Evolutionary conservation across 1,140 invertebrate species (phyloP).

Genomic region (Macrocentrus cingulum): DNA sequence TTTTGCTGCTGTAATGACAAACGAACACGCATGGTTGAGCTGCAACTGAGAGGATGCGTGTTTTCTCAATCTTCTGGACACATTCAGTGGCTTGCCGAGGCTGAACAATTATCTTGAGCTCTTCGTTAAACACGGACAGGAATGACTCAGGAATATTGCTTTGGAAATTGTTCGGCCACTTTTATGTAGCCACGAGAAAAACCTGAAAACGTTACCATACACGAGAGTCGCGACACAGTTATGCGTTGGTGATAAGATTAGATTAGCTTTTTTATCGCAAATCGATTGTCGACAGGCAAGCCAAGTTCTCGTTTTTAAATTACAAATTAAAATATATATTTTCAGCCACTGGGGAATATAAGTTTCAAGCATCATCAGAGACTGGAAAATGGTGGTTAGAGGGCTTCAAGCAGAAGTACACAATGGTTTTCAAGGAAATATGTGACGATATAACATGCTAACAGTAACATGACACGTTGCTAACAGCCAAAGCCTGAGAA

Average conservation of each 20-base stretch:
- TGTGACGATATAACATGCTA: neutral
- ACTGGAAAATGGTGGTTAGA: neutral
- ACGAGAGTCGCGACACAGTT: too few species aligned
- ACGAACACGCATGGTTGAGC: neutral
- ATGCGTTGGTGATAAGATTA: constrained; percentile 13
- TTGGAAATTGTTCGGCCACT: too few species aligned
- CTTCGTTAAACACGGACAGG: too few species aligned
- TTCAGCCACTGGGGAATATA: too few species aligned
- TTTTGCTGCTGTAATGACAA: neutral
- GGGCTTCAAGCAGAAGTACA: neutral
- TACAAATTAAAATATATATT: too few species aligned
- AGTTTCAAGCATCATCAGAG: neutral
- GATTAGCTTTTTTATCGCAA: constrained; percentile 2
- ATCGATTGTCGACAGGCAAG: constrained; percentile 7
- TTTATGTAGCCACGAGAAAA: too few species aligned
- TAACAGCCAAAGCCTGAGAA: neutral
- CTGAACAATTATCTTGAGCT: too few species aligned
- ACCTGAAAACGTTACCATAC: too few species aligned
- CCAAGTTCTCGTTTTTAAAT: too few species aligned
- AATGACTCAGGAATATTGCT: too few species aligned
- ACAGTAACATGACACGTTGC: constrained; percentile 5
- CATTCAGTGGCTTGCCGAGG: too few species aligned
- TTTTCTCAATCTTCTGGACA: neutral
- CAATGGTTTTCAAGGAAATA: neutral
- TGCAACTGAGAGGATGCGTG: neutral